Conservation (phyloP, 2,113 vertebrate genomes). For the Nasalis larvatus region DNA sequence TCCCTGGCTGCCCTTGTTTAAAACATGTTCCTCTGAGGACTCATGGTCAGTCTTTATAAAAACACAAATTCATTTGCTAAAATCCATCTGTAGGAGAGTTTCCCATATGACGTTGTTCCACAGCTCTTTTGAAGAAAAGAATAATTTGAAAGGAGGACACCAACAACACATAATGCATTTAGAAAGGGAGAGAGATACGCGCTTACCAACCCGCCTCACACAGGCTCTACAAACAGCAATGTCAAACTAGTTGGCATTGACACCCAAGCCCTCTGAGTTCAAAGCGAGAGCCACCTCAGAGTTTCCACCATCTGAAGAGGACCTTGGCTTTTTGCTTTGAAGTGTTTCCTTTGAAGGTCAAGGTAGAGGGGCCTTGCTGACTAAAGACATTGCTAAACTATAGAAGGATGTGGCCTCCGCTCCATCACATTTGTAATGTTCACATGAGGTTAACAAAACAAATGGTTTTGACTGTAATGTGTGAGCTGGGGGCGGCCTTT, state of each 20-base stretch:
- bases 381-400: conserved; percentile 56
- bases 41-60: background rate
- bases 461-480: conserved; percentile 40
- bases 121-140: conserved; percentile 32
- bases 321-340: conserved; percentile 69
- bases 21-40: conserved; percentile 8
- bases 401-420: conserved; percentile 59
- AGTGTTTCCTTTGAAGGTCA: conserved; percentile 76
- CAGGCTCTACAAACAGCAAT: background rate
- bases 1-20: background rate
- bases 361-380: conserved; percentile 69
- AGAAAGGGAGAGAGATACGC: background rate
- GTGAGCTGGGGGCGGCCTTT: background rate
- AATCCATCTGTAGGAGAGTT: conserved; percentile 38
- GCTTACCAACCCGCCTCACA: background rate
- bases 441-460: conserved; percentile 74
- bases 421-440: conserved; percentile 65
- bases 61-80: conserved; percentile 21
- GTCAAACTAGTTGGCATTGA: conserved; percentile 50
- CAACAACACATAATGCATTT: background rate
- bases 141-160: conserved; percentile 27
- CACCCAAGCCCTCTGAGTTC: conserved; percentile 54
- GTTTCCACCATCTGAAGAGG: conserved; percentile 51
- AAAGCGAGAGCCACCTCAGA: conserved; percentile 58
- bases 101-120: background rate